phyloP scores from a whole-genome alignment of 2,797 vertebrate species.

The Acrossocheilus wenchowensis region DNA sequence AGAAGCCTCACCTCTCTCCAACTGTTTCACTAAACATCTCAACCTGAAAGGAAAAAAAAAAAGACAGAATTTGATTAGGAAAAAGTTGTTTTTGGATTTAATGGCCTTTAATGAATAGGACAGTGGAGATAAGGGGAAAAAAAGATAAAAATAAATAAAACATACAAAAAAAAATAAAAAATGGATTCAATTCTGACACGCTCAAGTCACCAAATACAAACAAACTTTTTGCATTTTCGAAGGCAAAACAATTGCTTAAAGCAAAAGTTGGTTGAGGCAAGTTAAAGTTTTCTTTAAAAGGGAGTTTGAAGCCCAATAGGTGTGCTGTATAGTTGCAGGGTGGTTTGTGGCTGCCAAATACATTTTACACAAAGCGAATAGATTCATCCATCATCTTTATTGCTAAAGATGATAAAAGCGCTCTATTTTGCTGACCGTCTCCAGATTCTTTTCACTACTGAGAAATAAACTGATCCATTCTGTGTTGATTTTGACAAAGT shows the following conservation, averaged over 20 bases:
- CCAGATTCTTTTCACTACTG: not conserved
- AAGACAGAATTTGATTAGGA: not conserved
- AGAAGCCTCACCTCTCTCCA: conserved; percentile 87
- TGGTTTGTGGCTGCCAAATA: not conserved
- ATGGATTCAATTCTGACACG: not conserved
- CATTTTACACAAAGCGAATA: conserved; percentile 3
- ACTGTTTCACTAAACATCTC: conserved; percentile 85
- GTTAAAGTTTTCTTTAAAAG: not conserved
- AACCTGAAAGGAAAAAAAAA: conserved; percentile 70
- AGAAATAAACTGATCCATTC: not conserved
- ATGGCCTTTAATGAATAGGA: not conserved
- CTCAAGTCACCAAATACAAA: not conserved
- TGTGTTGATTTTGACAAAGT: not conserved
- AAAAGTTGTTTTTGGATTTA: not conserved
- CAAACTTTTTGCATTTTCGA: not conserved
- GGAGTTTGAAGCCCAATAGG: not conserved
- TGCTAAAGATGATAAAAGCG: conserved; percentile 7
- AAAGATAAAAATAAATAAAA: not conserved
- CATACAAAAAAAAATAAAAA: not conserved
- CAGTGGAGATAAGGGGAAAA: not conserved
- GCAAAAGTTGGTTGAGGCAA: not conserved
- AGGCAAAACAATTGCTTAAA: not conserved
- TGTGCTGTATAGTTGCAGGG: not conserved
- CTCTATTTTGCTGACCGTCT: not conserved
- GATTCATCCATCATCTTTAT: conserved; percentile 29